Percentiles rank a stretch among this genome's conserved stretches.
Evolutionary conservation across 2,113 vertebrate species (phyloP).

Genomic region (Stigmatopora nigra): DNA sequence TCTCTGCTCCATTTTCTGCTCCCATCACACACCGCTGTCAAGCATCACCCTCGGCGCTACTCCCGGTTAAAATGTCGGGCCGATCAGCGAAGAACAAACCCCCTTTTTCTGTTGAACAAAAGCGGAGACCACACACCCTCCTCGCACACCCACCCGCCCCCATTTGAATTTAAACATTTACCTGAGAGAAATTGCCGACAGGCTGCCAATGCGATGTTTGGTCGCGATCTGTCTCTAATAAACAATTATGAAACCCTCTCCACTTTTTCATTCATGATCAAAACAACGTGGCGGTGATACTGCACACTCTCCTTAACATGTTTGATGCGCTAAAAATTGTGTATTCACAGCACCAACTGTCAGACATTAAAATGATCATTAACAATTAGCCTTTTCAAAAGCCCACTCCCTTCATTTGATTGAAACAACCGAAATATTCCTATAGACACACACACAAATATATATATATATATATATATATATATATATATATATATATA

Average conservation of each 20-base stretch:
- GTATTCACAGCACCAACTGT: conserved; percentile 66
- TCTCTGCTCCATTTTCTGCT: conserved; percentile 65
- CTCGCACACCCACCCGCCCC: conserved; percentile 34
- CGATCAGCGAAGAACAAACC: conserved; percentile 69
- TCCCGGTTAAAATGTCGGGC: conserved; percentile 72
- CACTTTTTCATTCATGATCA: neutral
- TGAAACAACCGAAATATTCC: conserved; percentile 3
- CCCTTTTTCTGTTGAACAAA: conserved; percentile 74
- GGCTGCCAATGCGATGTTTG: no score
- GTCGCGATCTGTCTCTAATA: neutral
- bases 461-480: no score
- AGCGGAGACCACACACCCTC: conserved; percentile 54
- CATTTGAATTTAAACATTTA: conserved; percentile 58
- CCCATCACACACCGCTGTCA: conserved; percentile 65
- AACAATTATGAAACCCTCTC: neutral
- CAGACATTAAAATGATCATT: conserved; percentile 76
- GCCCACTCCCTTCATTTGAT: conserved; percentile 27
- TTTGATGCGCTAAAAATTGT: conserved; percentile 50
- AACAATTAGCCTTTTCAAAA: conserved; percentile 63
- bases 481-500: no score
- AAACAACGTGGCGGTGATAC: neutral
- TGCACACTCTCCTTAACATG: neutral
- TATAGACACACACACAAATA: no score
- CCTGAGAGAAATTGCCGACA: conserved; percentile 58
- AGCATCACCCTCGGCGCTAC: conserved; percentile 51